A percentile compares a stretch with the other conserved stretches of the same genome.
These are phyloP conservation scores for Ceyx melanurus DNA, from an alignment of 2,113 vertebrate genomes.

Conservation along the genomic window DNA sequence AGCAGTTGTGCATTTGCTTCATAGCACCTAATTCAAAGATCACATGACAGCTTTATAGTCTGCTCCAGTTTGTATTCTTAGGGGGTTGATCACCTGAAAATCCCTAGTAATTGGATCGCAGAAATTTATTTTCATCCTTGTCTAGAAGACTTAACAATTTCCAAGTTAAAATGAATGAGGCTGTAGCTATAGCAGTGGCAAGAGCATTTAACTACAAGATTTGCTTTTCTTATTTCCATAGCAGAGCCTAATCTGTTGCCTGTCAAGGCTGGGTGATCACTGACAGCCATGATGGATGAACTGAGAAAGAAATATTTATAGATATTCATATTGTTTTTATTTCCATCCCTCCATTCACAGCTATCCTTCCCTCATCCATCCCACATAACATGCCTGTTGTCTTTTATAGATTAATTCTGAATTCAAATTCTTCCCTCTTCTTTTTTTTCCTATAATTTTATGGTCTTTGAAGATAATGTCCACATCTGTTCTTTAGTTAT, in stretches of 20 bases:
- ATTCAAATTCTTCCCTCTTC: conserved; percentile 12
- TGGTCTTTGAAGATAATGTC: conserved; percentile 54
- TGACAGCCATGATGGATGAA: conserved; percentile 17
- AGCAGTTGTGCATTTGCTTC: not conserved
- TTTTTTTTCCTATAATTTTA: conserved; percentile 23
- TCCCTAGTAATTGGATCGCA: not conserved
- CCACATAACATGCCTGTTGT: not conserved
- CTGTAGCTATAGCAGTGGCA: rapidly evolving
- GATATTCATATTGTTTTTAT: conserved; percentile 61
- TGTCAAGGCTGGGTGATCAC: conserved; percentile 9
- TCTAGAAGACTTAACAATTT: not conserved
- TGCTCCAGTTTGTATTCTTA: not conserved
- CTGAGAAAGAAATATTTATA: conserved; percentile 41
- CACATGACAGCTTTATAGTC: not conserved
- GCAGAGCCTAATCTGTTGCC: not conserved
- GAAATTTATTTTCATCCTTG: not conserved
- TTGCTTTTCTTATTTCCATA: not conserved
- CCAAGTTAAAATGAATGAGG: not conserved
- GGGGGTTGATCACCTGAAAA: not conserved
- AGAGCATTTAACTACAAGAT: not conserved
- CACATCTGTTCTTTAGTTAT: conserved; percentile 57
- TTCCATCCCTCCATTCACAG: not conserved
- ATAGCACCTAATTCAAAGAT: not conserved
- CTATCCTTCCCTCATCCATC: conserved; percentile 19
- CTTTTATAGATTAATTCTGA: conserved; percentile 48